These are phyloP conservation scores for Orycteropus afer DNA, from an alignment of 2,113 vertebrate species.

Conservation along the genomic window DNA sequence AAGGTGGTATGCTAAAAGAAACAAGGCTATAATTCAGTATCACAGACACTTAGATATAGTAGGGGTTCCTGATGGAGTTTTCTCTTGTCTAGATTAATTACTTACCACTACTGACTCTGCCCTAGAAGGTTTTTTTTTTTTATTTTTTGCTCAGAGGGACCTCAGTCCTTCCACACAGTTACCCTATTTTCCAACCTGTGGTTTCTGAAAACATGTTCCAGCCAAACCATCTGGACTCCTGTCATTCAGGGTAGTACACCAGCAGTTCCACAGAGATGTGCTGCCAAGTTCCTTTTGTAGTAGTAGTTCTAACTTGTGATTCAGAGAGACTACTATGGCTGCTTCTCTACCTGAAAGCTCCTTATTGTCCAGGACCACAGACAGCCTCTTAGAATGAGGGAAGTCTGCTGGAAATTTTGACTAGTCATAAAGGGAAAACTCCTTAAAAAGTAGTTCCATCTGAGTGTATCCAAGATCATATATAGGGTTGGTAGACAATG, in stretches of 20 bases:
- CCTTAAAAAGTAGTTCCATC: slow-evolving; percentile 52
- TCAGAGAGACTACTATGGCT: not conserved
- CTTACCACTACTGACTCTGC: not conserved
- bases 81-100: slow-evolving; percentile 32
- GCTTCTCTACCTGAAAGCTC: slow-evolving; percentile 37
- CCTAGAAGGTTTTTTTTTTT: not conserved
- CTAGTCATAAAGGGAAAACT: not conserved
- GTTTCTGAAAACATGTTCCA: slow-evolving; percentile 8
- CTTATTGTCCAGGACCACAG: not conserved
- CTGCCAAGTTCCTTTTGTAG: not conserved
- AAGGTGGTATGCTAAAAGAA: slow-evolving; percentile 41
- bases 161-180: slow-evolving; percentile 26
- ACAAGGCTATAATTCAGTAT: not conserved
- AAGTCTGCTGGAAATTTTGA: not conserved
- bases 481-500: too few species aligned
- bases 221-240: not conserved
- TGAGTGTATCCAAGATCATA: too few species aligned
- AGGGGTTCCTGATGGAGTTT: not conserved
- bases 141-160: slow-evolving; percentile 21
- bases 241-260: not conserved
- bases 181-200: not conserved
- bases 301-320: slow-evolving; percentile 1
- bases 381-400: not conserved
- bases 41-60: not conserved
- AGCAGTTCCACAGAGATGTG: not conserved